Evolutionary conservation across 53 echinoderm and acorn worm genomes (phyloP).

Genomic region (Stichopus horrens): DNA sequence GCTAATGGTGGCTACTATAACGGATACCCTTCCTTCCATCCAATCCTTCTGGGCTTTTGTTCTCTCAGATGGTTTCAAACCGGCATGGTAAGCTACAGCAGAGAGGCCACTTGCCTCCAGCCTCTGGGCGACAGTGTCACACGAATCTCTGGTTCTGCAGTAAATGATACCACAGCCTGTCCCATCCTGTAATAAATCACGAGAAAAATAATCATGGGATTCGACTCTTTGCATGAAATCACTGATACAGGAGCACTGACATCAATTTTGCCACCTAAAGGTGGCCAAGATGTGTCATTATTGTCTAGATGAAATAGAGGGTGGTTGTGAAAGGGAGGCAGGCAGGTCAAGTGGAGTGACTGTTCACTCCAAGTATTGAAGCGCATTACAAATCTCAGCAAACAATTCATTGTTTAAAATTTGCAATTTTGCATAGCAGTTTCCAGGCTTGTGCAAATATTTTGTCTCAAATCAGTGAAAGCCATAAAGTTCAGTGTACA

Average conservation of each 20-base stretch:
- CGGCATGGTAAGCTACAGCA: constrained; percentile 84
- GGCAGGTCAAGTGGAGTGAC: too few species aligned
- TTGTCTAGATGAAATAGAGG: too few species aligned
- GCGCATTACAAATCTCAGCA: too few species aligned
- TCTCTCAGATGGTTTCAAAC: constrained; percentile 73
- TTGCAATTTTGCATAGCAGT: too few species aligned
- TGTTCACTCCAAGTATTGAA: too few species aligned
- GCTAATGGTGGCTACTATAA: constrained; percentile 98
- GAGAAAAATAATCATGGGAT: background rate
- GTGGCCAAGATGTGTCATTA: too few species aligned
- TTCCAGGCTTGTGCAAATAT: too few species aligned
- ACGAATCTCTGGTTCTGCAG: constrained; percentile 83
- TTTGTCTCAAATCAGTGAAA: too few species aligned
- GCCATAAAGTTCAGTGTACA: too few species aligned
- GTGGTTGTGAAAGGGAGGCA: too few species aligned
- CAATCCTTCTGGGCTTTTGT: constrained; percentile 85
- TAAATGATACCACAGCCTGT: constrained; percentile 94
- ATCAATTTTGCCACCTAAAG: background rate
- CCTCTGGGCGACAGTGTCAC: constrained; percentile 68
- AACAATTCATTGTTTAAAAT: too few species aligned
- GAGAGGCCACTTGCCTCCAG: constrained; percentile 67
- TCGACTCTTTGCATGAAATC: background rate
- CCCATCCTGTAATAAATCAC: constrained; percentile 27
- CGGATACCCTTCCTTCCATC: constrained; percentile 86
- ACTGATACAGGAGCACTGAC: constrained; percentile 1